Conservation (phyloP, 2,888 invertebrate genomes). For the Hoplodrina ambigua region DNA sequence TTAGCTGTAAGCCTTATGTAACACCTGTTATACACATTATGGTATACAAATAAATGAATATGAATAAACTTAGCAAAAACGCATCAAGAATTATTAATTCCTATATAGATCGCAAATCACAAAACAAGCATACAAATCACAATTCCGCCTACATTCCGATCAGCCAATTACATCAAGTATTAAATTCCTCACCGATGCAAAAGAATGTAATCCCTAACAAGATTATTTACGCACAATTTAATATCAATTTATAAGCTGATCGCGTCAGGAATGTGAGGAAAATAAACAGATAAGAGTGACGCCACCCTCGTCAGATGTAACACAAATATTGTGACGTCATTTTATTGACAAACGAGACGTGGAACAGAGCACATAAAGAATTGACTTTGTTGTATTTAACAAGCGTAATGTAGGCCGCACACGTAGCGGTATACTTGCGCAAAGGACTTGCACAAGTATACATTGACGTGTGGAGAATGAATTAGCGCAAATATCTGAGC, state of each 20-base stretch:
- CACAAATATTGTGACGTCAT: slow-evolving; percentile 40
- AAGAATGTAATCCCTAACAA: slow-evolving; percentile 35
- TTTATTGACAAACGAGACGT: slow-evolving; percentile 47
- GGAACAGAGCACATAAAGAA: neutral
- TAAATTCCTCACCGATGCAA: slow-evolving; percentile 30
- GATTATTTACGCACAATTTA: slow-evolving; percentile 45
- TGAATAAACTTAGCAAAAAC: too few species aligned
- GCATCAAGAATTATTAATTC: too few species aligned
- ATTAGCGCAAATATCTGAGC: too few species aligned
- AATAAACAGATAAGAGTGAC: slow-evolving; percentile 39
- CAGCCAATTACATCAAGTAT: slow-evolving; percentile 29
- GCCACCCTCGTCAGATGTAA: slow-evolving; percentile 49
- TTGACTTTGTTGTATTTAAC: neutral
- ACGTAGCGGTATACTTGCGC: too few species aligned
- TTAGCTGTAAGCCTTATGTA: too few species aligned
- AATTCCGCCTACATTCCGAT: neutral
- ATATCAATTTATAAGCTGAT: slow-evolving; percentile 51
- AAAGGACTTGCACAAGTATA: too few species aligned
- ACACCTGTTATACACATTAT: too few species aligned
- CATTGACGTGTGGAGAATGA: too few species aligned
- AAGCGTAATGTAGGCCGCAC: neutral
- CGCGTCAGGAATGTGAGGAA: slow-evolving; percentile 34
- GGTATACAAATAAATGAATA: too few species aligned
- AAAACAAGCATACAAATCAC: slow-evolving; percentile 18
- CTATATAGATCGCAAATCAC: too few species aligned